Evolutionary conservation across 1,140 invertebrate genomes (phyloP), one percentile per base, ranked within the genome.

Genomic region (Drosophila ficusphila): DNA sequence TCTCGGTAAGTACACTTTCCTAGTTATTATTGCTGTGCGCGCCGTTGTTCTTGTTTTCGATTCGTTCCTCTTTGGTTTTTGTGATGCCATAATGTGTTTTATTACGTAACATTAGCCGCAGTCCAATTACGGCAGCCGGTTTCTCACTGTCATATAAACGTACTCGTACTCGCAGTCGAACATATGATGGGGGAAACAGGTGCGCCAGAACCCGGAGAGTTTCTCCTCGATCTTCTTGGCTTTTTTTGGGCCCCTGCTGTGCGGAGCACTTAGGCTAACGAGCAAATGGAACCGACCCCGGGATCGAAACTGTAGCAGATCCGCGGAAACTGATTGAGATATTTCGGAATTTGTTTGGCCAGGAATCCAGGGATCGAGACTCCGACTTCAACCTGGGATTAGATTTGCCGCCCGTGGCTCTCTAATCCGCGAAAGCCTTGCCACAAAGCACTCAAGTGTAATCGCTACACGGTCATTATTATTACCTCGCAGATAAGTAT

Each of bases 391-490:
- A 31, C 12, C 39, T 61, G 60, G 60, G 5, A 64, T 64, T 64
- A 64, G 27, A 27, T 36, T n/a, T 18, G 31, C 60, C 29, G 39
- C 60, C 54, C 12, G 29, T 19, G 60, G 58, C 54, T 61, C 56
- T 61, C 31, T 38, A 27, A 49, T 41, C 58, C 21, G 52, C 54
- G 12, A 16, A 16, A 44, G 38, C 58, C 52, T 29, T 62, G 47
- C 51, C 14, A 12, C 19, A 58, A 62, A 42, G 76, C 83, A 86
- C 58, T 73, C 82, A 64, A 86, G 82, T 85, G 81, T 85, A 85
- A 85, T 85, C 76, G 82, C 81, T 76, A 86, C 82, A 81, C 69
- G 81, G 81, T 88, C 81, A 81, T 85, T 88, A 86, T 85, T 76
- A 81, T 85, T 86, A 81, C 81, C 81, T 86, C 67, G 72, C 82